Conservation (phyloP, 2,888 invertebrate genomes). For the Trichopria drosophilae region DNA sequence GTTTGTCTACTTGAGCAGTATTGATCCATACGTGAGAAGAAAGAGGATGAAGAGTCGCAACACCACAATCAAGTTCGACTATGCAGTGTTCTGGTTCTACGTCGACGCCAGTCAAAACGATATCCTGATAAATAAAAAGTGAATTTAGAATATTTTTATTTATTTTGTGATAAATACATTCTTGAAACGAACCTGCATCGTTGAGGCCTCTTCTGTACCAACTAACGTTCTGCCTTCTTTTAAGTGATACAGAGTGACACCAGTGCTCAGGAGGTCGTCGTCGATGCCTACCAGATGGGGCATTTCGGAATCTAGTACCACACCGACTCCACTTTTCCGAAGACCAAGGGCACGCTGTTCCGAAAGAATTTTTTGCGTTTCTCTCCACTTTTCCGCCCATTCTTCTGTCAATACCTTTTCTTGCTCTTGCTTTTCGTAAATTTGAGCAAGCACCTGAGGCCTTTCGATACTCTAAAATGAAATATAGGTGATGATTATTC, state of each 20-base stretch:
- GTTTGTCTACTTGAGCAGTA: conserved; percentile 75
- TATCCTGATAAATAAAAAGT: conserved; percentile 65
- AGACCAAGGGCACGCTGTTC: conserved; percentile 86
- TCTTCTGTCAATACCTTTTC: conserved; percentile 88
- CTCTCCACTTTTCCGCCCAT: conserved; percentile 92
- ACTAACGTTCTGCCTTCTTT: conserved; percentile 89
- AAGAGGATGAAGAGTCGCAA: conserved; percentile 74
- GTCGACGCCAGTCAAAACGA: conserved; percentile 75
- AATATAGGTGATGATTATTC: neutral
- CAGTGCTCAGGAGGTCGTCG: conserved; percentile 86
- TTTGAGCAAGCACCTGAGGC: conserved; percentile 71
- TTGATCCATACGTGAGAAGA: conserved; percentile 79
- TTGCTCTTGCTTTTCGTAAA: conserved; percentile 88
- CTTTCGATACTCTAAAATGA: conserved; percentile 58
- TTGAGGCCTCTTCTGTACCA: conserved; percentile 73
- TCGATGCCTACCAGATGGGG: conserved; percentile 92
- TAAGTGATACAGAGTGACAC: conserved; percentile 87
- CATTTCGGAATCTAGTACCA: conserved; percentile 86
- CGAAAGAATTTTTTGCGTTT: conserved; percentile 83
- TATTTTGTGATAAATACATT: neutral
- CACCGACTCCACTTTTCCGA: conserved; percentile 84
- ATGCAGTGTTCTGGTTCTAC: conserved; percentile 79
- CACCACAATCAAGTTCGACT: conserved; percentile 71
- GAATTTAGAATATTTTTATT: neutral
- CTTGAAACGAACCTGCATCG: conserved; percentile 58